Evolutionary conservation across 64 coral and sea anemone species (phyloP), one percentile per base, ranked within the genome.

Genomic region (Stichodactyla helianthus): DNA sequence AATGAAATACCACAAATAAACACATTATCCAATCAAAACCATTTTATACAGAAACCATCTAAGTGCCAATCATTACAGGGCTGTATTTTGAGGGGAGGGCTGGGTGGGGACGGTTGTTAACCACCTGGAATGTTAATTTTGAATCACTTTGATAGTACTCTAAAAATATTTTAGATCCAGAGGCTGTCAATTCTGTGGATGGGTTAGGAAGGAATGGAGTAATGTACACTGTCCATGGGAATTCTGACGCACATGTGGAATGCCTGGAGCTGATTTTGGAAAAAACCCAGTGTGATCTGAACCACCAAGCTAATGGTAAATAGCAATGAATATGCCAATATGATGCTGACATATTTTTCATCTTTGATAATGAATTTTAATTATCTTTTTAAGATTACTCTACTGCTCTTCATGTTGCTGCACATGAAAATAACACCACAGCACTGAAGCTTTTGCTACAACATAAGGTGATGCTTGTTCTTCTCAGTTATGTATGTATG

Each of bases 161-260:
- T 55, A 5, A 20, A n/a, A 61, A 79, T 71, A 4, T 6, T 79
- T 79, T 59, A 55, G 86, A 63, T 25, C 25, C 82, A 77, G 78
- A 54, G 59, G 71, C 57, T 58, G 71, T 89, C 5, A 63, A 92
- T 27, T 86, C 91, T 74, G 80, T 89, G 60, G 95, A 98, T 87
- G 84, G 92, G 12, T 82, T 98, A 17, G 95, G 95, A 18, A 86
- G 92, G 7, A 94, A 91, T 94, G 89, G 88, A 59, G 54, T 92
- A 19, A 98, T 98, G 95, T 98, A 98, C 52, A 84, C 84, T 56
- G 83, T 98, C 4, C 92, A 94, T 87, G 95, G 95, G 14, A 92
- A 94, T n/a, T 89, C 91, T 10, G 44, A 31, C n/a, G 20, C 18
- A 54, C 92, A 98, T 26, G 52, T 62, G 50, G 87, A 94, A 74